Evolutionary conservation across 2,888 invertebrate genomes (phyloP).

Genomic region (Clitarchus hookeri): DNA sequence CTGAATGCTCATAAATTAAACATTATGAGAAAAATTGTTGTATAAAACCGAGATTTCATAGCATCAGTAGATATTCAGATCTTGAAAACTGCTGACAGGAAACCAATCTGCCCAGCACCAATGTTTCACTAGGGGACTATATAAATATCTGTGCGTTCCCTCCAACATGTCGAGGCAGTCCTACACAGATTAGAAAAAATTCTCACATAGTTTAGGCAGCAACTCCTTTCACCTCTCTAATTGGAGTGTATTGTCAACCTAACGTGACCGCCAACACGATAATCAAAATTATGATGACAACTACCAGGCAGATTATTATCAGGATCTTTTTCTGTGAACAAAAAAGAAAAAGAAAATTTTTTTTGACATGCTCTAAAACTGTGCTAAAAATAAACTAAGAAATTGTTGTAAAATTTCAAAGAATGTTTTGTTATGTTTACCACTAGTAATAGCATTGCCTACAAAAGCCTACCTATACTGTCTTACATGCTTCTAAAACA

Average conservation of each 20-base stretch:
- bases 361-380: constrained; percentile 27
- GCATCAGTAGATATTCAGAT: constrained; percentile 14
- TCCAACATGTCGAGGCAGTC: background rate
- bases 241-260: constrained; percentile 43
- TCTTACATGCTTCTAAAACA: background rate
- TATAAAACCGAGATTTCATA: background rate
- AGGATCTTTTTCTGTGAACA: constrained; percentile 85
- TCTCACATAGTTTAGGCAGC: constrained; percentile 23
- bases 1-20: background rate
- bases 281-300: constrained; percentile 77
- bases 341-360: constrained; percentile 50
- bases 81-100: background rate
- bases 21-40: background rate
- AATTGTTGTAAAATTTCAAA: constrained; percentile 22
- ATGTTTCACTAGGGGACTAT: background rate
- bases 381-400: constrained; percentile 42
- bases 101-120: background rate
- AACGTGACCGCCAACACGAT: constrained; percentile 63
- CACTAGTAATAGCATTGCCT: background rate
- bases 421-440: constrained; percentile 26
- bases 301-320: constrained; percentile 82
- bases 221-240: background rate
- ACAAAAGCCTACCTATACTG: constrained; percentile 12
- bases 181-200: background rate
- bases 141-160: background rate